Conservation (phyloP, 2,888 invertebrate species). For the Eupithecia centaureata region DNA sequence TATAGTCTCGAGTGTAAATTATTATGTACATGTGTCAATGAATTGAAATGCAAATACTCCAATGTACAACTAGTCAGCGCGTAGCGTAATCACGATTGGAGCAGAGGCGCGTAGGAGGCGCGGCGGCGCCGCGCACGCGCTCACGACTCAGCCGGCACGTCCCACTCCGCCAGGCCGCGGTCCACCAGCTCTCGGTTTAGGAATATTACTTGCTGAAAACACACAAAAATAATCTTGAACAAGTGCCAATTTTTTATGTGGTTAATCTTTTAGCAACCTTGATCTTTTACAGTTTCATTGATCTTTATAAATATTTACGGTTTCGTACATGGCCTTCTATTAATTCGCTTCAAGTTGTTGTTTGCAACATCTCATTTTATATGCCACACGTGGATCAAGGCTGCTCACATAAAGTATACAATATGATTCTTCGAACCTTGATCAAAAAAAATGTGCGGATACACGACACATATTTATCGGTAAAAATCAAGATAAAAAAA, state of each 20-base stretch:
- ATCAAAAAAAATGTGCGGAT: too few species aligned
- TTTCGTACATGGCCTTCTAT: conserved; percentile 36
- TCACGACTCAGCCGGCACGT: conserved; percentile 80
- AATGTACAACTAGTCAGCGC: conserved; percentile 68
- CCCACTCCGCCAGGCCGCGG: conserved; percentile 92
- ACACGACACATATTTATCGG: too few species aligned
- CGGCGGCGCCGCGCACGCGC: conserved; percentile 37
- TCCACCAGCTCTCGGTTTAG: conserved; percentile 94
- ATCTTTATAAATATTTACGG: conserved; percentile 39
- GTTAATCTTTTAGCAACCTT: conserved; percentile 36
- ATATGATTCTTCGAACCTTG: too few species aligned
- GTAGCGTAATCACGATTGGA: conserved; percentile 47
- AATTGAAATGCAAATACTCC: conserved; percentile 67
- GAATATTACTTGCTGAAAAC: conserved; percentile 89
- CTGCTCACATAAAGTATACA: background rate
- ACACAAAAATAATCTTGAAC: conserved; percentile 35
- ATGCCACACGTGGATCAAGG: conserved; percentile 12
- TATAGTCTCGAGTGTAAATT: conserved; percentile 50
- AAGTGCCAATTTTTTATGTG: conserved; percentile 35
- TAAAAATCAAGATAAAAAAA: too few species aligned
- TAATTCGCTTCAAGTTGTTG: conserved; percentile 32
- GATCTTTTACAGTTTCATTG: conserved; percentile 43
- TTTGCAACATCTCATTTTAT: conserved; percentile 23
- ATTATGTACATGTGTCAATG: conserved; percentile 62
- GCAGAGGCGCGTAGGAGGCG: conserved; percentile 39